These are phyloP conservation scores for Rattus norvegicus DNA, from an alignment of 2,113 vertebrate species.

Conservation along the genomic window DNA sequence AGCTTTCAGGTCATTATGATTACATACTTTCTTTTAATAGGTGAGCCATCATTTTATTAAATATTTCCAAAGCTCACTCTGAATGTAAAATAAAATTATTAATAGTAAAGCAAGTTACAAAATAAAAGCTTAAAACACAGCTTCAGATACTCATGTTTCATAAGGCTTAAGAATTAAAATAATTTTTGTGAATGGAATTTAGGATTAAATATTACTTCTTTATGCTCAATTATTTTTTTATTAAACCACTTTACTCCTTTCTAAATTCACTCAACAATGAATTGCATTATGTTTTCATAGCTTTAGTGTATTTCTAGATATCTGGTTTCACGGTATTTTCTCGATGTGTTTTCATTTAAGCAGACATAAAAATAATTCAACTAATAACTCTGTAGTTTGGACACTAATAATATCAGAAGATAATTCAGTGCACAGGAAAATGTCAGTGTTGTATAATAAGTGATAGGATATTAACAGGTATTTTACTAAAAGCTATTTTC, in stretches of 20 bases:
- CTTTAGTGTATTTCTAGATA: background rate
- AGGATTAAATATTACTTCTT: constrained; percentile 58
- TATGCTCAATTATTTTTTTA: constrained; percentile 1
- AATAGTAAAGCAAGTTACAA: constrained; percentile 59
- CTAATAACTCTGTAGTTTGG: background rate
- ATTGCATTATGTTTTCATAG: background rate
- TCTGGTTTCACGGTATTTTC: background rate
- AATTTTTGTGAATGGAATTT: constrained; percentile 55
- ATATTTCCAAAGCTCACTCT: constrained; percentile 48
- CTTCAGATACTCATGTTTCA: constrained; percentile 21
- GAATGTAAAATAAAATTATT: constrained; percentile 60
- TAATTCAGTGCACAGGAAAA: background rate
- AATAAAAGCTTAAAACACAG: constrained; percentile 44
- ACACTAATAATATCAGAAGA: background rate
- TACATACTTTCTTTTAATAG: constrained; percentile 47
- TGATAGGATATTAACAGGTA: background rate
- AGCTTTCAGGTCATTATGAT: background rate
- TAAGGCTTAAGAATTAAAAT: constrained; percentile 60
- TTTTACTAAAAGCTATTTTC: background rate
- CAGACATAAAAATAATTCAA: background rate
- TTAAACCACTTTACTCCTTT: constrained; percentile 43
- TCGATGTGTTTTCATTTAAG: background rate
- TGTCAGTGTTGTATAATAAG: background rate
- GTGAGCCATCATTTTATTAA: constrained; percentile 59
- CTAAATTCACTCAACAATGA: background rate